phyloP scores from a whole-genome alignment of 1,140 invertebrate species.

The Trissolcus basalis region DNA sequence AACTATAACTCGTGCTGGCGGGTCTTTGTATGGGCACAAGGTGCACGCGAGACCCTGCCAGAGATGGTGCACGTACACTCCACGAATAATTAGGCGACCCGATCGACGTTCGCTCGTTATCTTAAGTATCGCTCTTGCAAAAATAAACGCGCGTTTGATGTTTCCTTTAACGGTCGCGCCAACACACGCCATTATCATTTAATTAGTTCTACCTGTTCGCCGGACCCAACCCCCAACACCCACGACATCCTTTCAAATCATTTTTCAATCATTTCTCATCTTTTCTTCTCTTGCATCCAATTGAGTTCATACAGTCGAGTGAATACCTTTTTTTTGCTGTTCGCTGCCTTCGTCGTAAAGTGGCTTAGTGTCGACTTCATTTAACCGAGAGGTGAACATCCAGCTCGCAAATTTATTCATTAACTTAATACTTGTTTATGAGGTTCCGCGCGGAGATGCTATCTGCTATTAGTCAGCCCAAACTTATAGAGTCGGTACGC shows the following conservation, averaged over 20 bases:
- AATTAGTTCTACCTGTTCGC: conserved; percentile 63
- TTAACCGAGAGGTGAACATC: too few species aligned
- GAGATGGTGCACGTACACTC: conserved; percentile 21
- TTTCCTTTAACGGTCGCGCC: conserved; percentile 58
- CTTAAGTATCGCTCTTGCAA: conserved; percentile 62
- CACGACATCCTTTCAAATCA: too few species aligned
- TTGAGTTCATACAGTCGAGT: too few species aligned
- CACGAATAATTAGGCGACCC: conserved; percentile 61
- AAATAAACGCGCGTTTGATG: conserved; percentile 62
- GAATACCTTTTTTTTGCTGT: too few species aligned
- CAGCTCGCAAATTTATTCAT: conserved; percentile 41
- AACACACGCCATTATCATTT: conserved; percentile 65
- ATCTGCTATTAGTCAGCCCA: conserved; percentile 35
- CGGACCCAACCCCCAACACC: background rate
- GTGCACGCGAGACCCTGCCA: conserved; percentile 24
- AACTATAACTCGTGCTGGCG: conserved; percentile 39
- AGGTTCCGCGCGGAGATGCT: conserved; percentile 15
- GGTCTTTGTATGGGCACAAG: conserved; percentile 38
- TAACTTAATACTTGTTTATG: conserved; percentile 34
- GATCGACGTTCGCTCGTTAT: conserved; percentile 57
- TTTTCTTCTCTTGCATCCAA: too few species aligned
- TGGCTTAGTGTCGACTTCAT: too few species aligned
- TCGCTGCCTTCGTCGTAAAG: too few species aligned
- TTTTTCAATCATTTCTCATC: too few species aligned
- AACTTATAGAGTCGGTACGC: conserved; percentile 21